A percentile compares a stretch with the other conserved stretches of the same genome.
Evolutionary conservation across 2,113 vertebrate genomes (phyloP).

Genomic region (Alouatta palliata): DNA sequence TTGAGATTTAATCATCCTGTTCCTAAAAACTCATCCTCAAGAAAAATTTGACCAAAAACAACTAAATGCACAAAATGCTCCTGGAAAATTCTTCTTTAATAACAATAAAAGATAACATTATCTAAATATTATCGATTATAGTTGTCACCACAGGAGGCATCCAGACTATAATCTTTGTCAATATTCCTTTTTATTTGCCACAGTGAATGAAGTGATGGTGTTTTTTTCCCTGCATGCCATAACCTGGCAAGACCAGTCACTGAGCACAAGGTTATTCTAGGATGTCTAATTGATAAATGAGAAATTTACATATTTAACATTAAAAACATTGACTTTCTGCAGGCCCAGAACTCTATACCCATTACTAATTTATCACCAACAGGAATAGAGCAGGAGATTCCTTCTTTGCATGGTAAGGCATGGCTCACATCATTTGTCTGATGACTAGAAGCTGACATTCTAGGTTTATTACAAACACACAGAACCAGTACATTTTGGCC

Average conservation of each 20-base stretch:
- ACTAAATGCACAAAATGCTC: not conserved
- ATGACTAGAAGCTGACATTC: rapidly evolving
- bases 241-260: not conserved
- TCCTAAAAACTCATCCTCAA: not conserved
- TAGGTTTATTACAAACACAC: rapidly evolving
- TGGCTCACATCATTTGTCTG: rapidly evolving
- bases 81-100: not conserved
- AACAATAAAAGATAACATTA: not conserved
- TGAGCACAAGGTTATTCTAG: not conserved
- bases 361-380: rapidly evolving
- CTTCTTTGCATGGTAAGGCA: rapidly evolving
- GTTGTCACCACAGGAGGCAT: too few relatives aligned
- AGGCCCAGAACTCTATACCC: not conserved
- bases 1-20: not conserved
- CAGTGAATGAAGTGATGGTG: too few relatives aligned
- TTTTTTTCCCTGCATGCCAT: not conserved
- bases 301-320: not conserved
- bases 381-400: too few relatives aligned
- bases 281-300: not conserved
- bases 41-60: not conserved
- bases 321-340: not conserved
- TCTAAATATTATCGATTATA: not conserved
- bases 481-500: too few relatives aligned
- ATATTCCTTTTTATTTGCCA: not conserved
- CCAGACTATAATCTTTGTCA: not conserved